Evolutionary conservation across 2,797 vertebrate species (phyloP), one percentile per base, ranked within the genome.

Genomic region (Salarias fasciatus): DNA sequence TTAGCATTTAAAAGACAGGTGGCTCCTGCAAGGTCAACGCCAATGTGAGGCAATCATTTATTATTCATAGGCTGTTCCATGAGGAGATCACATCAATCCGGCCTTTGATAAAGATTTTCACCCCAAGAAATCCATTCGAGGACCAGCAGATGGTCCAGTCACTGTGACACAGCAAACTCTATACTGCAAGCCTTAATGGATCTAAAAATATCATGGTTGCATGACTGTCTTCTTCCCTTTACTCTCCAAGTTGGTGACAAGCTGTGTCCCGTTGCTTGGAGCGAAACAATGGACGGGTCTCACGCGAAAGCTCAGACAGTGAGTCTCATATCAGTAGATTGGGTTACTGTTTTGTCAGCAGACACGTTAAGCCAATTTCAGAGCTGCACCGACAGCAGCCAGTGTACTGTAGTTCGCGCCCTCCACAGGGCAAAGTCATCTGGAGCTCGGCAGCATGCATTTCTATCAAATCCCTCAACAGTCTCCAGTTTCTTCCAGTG

Each of bases 1-100:
- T 80, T 77, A 66, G 63, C 71, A 53, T 81, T 81, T 71, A 75
- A 69, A 73, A 73, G 75, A 77, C 84, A 68, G 84, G 65, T 81
- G 69, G 66, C 78, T 76, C 18, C 15, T 47, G 56, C 86, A 90
- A 92, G 89, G 89, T 91, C 84, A 77, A 61, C 63, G 47, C 64
- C 69, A 83, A 83, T 72, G 82, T 56, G 78, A 86, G 50, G 46
- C 57, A n/a, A 63, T 62, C 83, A 90, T 91, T 58, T 83, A 92
- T 91, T 86, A 92, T 92, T 91, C 84, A 92, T 86, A 3, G 6
- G 75, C 63, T 75, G 75, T 83, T 88, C 78, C 77, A 72, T 59
- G 4, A 77, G 74, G 78, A 79, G 86, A 87, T 89, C 82, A 66
- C 56, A 79, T 89, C 85, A 67, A 75, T 66, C 70, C 68, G 35